Base-by-base conservation (phyloP, 1,140 invertebrate species). In the Drosophila bocki region DNA sequence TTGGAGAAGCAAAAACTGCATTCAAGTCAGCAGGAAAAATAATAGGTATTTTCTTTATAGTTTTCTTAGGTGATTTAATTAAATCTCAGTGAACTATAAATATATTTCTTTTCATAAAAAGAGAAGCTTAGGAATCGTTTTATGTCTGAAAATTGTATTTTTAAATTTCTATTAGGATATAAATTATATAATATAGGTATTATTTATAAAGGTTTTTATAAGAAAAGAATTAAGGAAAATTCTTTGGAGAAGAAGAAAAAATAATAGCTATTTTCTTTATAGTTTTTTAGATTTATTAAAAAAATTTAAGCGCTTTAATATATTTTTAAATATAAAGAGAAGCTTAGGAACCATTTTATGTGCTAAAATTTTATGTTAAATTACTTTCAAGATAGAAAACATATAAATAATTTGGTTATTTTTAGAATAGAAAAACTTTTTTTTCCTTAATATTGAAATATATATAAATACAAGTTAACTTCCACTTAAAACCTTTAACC, bases 21-120 rank as follows among this genome's bases (percentile, higher is more conserved):
- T 53, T 26, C 29, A n/a, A 54, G 19, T 37, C 33, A 54, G 51
- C 33, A 37, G 50, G 7, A 53, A 53, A 53, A 19, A 29, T 7
- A 29, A 29, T 7, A 1, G 12, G 12, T 26, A 3, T 11, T 2
- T 17, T 47, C 4, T 9, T 15, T 15, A 5, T 5, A 19, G n/a
- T 44, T 44, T 15, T 22, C 19, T 47, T 15, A 26, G 19, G 12
- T 26, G 6, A 3, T 26, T 26, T 47, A 7, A 47, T 26, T 4
- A 47, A 26, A 26, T 7, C 7, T 2, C 5, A 26, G 22, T 26
- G 3, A 26, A 47, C 5, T 8, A 26, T 26, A 26, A 47, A 13
- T 15, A 26, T 26, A 26, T 26, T 15, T 15, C 7, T 15, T 15
- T 47, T 15, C 8, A 22, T 3, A 13, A 13, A 13, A 47, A 13